phyloP scores from a whole-genome alignment of 2,113 vertebrate genomes.

The Tor tambroides region DNA sequence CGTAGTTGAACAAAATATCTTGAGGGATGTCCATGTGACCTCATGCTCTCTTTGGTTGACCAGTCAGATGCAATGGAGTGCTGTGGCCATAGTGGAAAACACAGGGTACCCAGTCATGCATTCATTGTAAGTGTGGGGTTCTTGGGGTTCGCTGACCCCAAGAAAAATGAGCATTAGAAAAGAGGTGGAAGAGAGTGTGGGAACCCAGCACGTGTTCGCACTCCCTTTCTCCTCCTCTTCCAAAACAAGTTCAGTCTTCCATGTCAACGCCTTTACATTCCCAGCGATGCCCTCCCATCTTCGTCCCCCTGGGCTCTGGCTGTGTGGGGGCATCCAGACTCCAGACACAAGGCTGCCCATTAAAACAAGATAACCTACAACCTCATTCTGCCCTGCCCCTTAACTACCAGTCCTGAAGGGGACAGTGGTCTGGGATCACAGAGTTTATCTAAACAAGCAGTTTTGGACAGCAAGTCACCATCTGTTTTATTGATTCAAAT shows the following conservation, averaged over 20 bases:
- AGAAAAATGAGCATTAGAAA: conserved; percentile 25
- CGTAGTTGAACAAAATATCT: conserved; percentile 65
- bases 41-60: conserved; percentile 58
- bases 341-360: conserved; percentile 49
- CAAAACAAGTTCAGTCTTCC: conserved; percentile 22
- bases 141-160: conserved; percentile 20
- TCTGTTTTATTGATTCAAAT: conserved; percentile 33
- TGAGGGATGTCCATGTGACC: conserved; percentile 60
- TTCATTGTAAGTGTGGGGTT: conserved; percentile 42
- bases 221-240: not conserved
- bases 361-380: conserved; percentile 49
- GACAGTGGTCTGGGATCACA: conserved; percentile 25
- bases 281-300: not conserved
- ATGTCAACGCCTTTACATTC: conserved; percentile 26
- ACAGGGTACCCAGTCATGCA: conserved; percentile 44
- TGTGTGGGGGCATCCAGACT: conserved; percentile 3
- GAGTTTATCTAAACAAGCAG: conserved; percentile 22
- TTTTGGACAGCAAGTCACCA: conserved; percentile 17
- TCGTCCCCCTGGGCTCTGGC: not conserved
- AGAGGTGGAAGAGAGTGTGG: conserved; percentile 53
- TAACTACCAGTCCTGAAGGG: conserved; percentile 18
- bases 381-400: conserved; percentile 18
- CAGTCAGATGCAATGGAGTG: conserved; percentile 44
- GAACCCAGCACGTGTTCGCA: conserved; percentile 61
- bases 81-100: not conserved